These are phyloP conservation scores for Darevskia nairensis DNA, from an alignment of 2,797 vertebrate species.

Conservation along the genomic window DNA sequence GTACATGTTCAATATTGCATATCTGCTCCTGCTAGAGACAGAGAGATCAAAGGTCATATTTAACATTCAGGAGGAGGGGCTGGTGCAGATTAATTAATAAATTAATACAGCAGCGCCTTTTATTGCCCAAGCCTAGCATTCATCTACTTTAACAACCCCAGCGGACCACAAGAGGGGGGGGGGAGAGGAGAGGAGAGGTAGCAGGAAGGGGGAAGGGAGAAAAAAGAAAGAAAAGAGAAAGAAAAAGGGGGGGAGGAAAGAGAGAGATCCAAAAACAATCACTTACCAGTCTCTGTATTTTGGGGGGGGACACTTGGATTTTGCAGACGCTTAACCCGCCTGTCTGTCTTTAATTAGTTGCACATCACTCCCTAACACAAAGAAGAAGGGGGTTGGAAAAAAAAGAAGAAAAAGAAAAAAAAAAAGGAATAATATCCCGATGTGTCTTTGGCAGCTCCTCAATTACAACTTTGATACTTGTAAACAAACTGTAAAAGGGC, in stretches of 20 bases:
- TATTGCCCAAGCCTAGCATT: conserved; percentile 80
- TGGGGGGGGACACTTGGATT: conserved; percentile 76
- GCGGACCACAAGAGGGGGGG: conserved; percentile 53
- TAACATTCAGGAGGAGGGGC: conserved; percentile 83
- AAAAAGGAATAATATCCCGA: conserved; percentile 71
- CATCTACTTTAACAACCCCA: conserved; percentile 79
- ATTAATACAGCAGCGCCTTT: conserved; percentile 81
- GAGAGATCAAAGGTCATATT: conserved; percentile 92
- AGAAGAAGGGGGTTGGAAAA: conserved; percentile 72
- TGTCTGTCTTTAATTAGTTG: conserved; percentile 87
- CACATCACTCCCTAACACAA: conserved; percentile 88
- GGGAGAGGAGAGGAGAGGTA: conserved; percentile 18
- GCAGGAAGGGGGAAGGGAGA: conserved; percentile 48
- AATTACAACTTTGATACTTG: conserved; percentile 83
- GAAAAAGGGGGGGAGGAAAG: conserved; percentile 50
- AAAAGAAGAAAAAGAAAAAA: not conserved
- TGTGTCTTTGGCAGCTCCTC: conserved; percentile 79
- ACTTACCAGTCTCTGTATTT: conserved; percentile 92
- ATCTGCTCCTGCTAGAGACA: conserved; percentile 82
- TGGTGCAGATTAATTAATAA: conserved; percentile 85
- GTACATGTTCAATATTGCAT: conserved; percentile 73
- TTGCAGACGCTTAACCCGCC: conserved; percentile 89
- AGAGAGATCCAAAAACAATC: conserved; percentile 80
- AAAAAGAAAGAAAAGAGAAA: conserved; percentile 37
- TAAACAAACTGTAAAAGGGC: conserved; percentile 78